Base-by-base conservation (phyloP, 2,797 vertebrate genomes). In the Gephyroberyx darwinii region DNA sequence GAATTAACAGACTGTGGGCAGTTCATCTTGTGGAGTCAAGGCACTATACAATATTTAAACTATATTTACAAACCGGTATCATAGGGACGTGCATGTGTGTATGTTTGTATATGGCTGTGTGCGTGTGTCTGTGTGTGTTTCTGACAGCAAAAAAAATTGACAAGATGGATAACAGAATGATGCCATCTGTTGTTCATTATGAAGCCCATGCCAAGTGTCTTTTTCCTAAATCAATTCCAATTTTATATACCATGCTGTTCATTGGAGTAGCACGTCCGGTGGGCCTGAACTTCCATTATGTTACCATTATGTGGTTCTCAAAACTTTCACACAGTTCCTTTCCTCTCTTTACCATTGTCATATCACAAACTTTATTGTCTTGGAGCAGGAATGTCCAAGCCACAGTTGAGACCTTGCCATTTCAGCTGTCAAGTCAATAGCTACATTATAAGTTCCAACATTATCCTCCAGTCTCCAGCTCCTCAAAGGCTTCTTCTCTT, bases 1-100 rank as follows among this genome's bases (percentile, higher is more conserved):
- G 87, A 88, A 87, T 90, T 90, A 92, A 86, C 81, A 87, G 84
- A 90, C 85, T 90, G 82, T 71, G 89, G 77, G 83, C 72, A 90
- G 85, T 91, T 80, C 67, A 90, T 92, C 87, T 86, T 65, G 77
- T 68, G 60, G 61, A 80, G 30, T 80, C 75, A 72, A 66, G 69
- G 58, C 73, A 69, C 68, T 69, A 77, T 78, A 65, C 59, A 81
- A 88, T 83, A 77, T 84, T 84, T 72, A 81, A 59, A 65, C 52
- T 39, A 75, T 74, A 81, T 78, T 78, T 76, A 78, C 72, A 84
- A 78, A 75, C 59, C 22, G 57, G 54, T 48, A 57, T 50, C 54
- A 30, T 26, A 45, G 8, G 50, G 48, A 48, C 76, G 35, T 77
- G 17, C 31, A 47, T 72, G 10, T 55, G 30, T 50, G 52, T 22